Base-by-base conservation (phyloP, 2,797 vertebrate species). In the Hippopotamyrus pictus region DNA sequence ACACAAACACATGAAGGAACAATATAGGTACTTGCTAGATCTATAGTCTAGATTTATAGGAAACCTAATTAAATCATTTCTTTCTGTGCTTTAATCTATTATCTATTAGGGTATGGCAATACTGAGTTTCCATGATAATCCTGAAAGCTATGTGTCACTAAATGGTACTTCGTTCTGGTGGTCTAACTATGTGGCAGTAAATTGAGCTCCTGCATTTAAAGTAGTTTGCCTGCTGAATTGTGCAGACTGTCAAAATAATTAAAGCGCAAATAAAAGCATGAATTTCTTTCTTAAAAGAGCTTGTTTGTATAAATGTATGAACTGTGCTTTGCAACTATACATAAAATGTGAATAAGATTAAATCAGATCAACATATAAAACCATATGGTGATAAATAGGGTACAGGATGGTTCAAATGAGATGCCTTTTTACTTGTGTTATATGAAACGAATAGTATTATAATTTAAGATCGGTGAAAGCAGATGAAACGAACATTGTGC, bases 21-120 rank as follows among this genome's bases (percentile, higher is more conserved):
- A 51, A 51, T 50, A 85, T 25, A 85, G 44, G 4, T 85, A 85
- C 11, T 17, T 76, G 69, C 69, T 41, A 76, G 69, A 76, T 76
- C 69, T 76, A 76, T 76, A 76, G 69, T 76, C 69, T 50, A 85
- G 83, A 85, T 85, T 85, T 85, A 85, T 85, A 51, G 83, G n/a
- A 50, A 85, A 85, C 44, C 83, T 51, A 85, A 85, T 85, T 85
- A 85, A 85, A 85, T 85, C 83, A 50, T 48, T 50, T 50, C 44
- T 29, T 85, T 85, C 37, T 46, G 46, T 85, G 22, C 83, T 85
- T 85, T 85, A 85, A 51, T 50, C 22, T 85, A 51, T 82, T 82
- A 51, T 50, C 22, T 85, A 51, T 82, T 82, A 82, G 76, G 76
- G 76, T n/a, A 82, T n/a, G 41, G 37, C 76, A 82, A 82, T 82